These are phyloP conservation scores for Acrobasis consociella DNA, from an alignment of 2,888 invertebrate genomes.

Conservation along the genomic window DNA sequence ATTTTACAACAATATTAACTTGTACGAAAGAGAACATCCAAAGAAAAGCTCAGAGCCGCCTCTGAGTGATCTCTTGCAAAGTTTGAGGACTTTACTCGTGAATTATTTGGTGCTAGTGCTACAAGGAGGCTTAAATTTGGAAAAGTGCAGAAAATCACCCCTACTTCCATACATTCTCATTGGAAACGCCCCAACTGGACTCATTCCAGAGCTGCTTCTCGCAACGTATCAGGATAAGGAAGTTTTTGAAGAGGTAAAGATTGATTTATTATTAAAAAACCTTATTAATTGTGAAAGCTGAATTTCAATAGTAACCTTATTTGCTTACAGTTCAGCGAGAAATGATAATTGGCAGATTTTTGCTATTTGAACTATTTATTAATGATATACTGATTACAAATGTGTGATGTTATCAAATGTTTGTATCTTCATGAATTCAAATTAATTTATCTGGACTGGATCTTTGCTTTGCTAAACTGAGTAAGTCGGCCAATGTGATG, in stretches of 20 bases:
- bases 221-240: constrained; percentile 84
- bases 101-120: constrained; percentile 83
- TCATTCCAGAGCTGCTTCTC: constrained; percentile 86
- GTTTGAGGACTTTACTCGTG: constrained; percentile 79
- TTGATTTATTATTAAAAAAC: neutral
- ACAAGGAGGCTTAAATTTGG: constrained; percentile 78
- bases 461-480: neutral
- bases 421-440: too few species aligned
- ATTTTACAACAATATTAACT: constrained; percentile 86
- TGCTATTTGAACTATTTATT: neutral
- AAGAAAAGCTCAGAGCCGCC: constrained; percentile 90
- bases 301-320: neutral
- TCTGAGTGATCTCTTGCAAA: constrained; percentile 85
- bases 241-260: constrained; percentile 77
- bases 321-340: neutral
- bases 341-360: neutral
- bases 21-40: constrained; percentile 89
- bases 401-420: neutral
- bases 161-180: constrained; percentile 86
- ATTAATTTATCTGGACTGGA: too few species aligned
- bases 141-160: constrained; percentile 83
- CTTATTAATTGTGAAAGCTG: neutral
- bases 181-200: constrained; percentile 88
- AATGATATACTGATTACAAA: neutral
- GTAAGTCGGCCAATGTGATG: neutral